phyloP scores from a whole-genome alignment of 1,140 invertebrate genomes.

The Drosophila lacertosa region DNA sequence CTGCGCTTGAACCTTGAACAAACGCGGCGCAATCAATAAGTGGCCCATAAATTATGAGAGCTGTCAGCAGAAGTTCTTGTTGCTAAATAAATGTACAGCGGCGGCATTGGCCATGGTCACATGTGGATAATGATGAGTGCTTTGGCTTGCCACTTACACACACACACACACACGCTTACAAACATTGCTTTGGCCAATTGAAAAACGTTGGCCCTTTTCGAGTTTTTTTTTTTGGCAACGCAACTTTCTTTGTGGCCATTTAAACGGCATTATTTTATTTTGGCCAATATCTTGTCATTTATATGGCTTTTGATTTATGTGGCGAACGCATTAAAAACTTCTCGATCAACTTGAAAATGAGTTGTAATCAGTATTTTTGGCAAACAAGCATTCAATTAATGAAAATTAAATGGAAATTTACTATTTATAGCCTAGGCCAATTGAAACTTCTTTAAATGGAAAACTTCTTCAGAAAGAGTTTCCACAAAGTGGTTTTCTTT shows the following conservation, averaged over 20 bases:
- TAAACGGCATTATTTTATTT: conserved; percentile 25
- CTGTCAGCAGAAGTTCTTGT: conserved; percentile 61
- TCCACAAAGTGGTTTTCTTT: too few relatives aligned
- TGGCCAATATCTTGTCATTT: conserved; percentile 18
- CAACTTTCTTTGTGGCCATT: conserved; percentile 22
- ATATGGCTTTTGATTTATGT: conserved; percentile 18
- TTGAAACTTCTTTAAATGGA: too few relatives aligned
- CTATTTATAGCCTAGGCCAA: too few relatives aligned
- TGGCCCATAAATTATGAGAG: conserved; percentile 73
- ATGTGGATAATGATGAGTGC: conserved; percentile 66
- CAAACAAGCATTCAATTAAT: conserved; percentile 10
- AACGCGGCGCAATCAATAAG: conserved; percentile 68
- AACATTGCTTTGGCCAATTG: conserved; percentile 56
- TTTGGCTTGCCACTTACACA: conserved; percentile 36
- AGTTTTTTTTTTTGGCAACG: conserved; percentile 19
- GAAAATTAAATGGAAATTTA: background rate
- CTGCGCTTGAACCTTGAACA: conserved; percentile 12
- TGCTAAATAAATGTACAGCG: conserved; percentile 51
- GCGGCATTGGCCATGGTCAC: conserved; percentile 46
- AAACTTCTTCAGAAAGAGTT: too few relatives aligned
- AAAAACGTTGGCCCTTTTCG: conserved; percentile 66
- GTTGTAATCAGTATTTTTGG: conserved; percentile 16
- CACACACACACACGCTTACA: conserved; percentile 1
- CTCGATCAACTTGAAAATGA: conserved; percentile 18
- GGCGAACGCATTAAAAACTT: conserved; percentile 36